Evolutionary conservation across 2,113 vertebrate species (phyloP).

Genomic region (Condylura cristata): DNA sequence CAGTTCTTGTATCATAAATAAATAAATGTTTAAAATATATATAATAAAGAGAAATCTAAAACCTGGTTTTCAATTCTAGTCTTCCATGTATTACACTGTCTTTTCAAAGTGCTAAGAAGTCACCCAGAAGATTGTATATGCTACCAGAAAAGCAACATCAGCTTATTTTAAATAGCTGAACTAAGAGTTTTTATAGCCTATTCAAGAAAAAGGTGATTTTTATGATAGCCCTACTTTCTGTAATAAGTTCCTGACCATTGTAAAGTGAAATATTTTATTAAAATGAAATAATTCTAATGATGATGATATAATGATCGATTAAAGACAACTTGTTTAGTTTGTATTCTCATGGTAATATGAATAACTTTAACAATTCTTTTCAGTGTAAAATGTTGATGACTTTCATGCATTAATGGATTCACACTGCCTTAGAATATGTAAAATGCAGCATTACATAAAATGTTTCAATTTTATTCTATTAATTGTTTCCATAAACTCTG

Average conservation of each 20-base stretch:
- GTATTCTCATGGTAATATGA: not conserved
- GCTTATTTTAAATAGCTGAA: constrained; percentile 57
- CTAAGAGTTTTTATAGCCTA: constrained; percentile 62
- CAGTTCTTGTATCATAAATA: no score
- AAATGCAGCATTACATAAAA: constrained; percentile 44
- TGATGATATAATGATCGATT: constrained; percentile 54
- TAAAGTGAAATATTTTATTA: constrained; percentile 57
- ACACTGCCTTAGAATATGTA: constrained; percentile 11
- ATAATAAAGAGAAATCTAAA: not conserved
- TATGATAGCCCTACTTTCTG: not conserved
- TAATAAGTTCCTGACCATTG: constrained; percentile 21
- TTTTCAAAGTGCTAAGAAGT: constrained; percentile 52
- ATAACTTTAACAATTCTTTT: constrained; percentile 42
- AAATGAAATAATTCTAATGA: constrained; percentile 45
- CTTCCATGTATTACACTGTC: not conserved
- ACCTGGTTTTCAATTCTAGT: not conserved
- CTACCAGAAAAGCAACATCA: constrained; percentile 11
- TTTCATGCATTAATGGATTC: constrained; percentile 37
- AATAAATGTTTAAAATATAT: no score
- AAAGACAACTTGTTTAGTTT: not conserved
- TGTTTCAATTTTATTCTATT: constrained; percentile 32
- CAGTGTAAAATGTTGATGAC: constrained; percentile 28
- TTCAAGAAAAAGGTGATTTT: constrained; percentile 12
- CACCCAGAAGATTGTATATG: constrained; percentile 63
- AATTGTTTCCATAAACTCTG: constrained; percentile 49